Evolutionary conservation across 1,140 invertebrate species (phyloP), one percentile per base, ranked within the genome.

Genomic region (Zaprionus gabonicus): DNA sequence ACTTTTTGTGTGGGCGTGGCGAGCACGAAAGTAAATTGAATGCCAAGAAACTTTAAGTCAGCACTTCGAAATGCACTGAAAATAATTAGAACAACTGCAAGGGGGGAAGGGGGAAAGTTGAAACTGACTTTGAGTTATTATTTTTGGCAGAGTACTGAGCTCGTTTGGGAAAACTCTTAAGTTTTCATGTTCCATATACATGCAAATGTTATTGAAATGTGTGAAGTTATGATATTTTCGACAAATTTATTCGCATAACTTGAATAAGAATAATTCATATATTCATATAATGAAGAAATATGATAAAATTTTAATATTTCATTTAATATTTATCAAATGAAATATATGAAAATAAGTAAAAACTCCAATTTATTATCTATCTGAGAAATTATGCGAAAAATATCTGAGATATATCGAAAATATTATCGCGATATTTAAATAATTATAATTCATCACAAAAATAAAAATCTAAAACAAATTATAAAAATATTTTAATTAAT

Each of bases 21-120:
- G 2, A 17, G n/a, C 41, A 51, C 20, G 20, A 51, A 13, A 51
- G 46, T 51, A 51, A 51, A 51, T 51, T 25, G 46, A 51, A 25
- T 51, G 46, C 46, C 2, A n/a, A 12, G 1, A 51, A 51, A 51
- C 46, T 51, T 25, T 20, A 51, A 51, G 46, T 51, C 46, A 25
- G 46, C 46, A 51, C 46, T 51, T 51, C 23, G 20, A 51, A 51
- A 51, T 51, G 46, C 46, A 51, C 46, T 51, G 20, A 51, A 12
- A 51, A 51, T 25, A 51, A 25, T 51, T 51, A 51, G 20, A 12
- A 20, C 46, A 51, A 51, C 3, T 25, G 20, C n/a, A 44, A n/a
- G 41, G 10, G 9, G 46, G 20, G 9, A 23, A 15, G 44, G n/a
- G 20, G 4, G 7, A 25, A 25, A 51, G 10, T 25, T 51, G 3